Evolutionary conservation across 2,888 invertebrate genomes (phyloP).

Genomic region (Ichneumoninae sp.): DNA sequence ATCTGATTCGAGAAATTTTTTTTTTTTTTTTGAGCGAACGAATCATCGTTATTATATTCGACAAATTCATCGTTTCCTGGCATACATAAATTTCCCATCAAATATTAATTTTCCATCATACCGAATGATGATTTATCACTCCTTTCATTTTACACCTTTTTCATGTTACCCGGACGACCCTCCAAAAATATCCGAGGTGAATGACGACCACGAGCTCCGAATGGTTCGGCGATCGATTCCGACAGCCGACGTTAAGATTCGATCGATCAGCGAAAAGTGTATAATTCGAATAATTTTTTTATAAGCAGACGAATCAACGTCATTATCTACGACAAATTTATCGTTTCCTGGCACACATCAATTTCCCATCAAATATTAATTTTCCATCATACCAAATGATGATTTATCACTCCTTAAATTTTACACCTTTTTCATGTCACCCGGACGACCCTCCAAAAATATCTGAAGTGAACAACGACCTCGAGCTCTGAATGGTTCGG

Average conservation of each 20-base stretch:
- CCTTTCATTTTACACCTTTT: not conserved
- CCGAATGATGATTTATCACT: too few relatives aligned
- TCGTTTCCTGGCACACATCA: not conserved
- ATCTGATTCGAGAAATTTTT: too few relatives aligned
- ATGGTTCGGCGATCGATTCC: not conserved
- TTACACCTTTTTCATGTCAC: not conserved
- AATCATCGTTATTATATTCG: too few relatives aligned
- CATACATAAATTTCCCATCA: not conserved
- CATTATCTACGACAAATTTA: not conserved
- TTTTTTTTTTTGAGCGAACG: too few relatives aligned
- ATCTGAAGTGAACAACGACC: constrained; percentile 3
- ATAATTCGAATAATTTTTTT: too few relatives aligned
- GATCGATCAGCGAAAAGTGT: too few relatives aligned
- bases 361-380: constrained; percentile 4
- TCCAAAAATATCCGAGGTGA: not conserved
- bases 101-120: not conserved
- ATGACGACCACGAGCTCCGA: not conserved
- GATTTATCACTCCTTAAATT: not conserved
- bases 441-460: constrained; percentile 1
- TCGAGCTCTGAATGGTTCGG: not conserved
- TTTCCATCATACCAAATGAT: not conserved
- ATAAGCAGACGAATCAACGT: not conserved
- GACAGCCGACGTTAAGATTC: too few relatives aligned
- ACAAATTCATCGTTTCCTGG: not conserved
- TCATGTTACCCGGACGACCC: constrained; percentile 19